phyloP scores from a whole-genome alignment of 2,113 vertebrate genomes.

The Naja naja region DNA sequence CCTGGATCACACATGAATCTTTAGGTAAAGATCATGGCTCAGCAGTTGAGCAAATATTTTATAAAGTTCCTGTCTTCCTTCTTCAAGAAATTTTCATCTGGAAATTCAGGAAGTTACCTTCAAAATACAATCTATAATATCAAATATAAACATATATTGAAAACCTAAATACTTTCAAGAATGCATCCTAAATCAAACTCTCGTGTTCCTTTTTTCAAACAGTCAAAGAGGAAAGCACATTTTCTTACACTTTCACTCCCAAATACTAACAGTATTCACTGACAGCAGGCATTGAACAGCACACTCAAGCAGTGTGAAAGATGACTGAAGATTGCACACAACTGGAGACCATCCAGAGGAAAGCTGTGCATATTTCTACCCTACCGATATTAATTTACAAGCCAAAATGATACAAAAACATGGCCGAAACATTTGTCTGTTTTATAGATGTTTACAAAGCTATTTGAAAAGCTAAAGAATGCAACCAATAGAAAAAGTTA shows the following conservation, averaged over 20 bases:
- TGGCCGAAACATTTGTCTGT: neutral
- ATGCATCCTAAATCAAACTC: neutral
- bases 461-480: slow-evolving; percentile 11
- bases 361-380: neutral
- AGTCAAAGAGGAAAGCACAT: neutral
- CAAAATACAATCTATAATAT: neutral
- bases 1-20: neutral
- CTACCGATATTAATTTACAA: slow-evolving; percentile 8
- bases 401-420: neutral
- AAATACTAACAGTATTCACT: neutral
- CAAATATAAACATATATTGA: neutral
- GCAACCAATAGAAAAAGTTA: slow-evolving; percentile 16
- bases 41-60: neutral
- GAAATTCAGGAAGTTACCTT: neutral
- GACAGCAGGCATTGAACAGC: neutral
- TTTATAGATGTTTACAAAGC: slow-evolving; percentile 2
- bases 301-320: neutral
- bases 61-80: neutral
- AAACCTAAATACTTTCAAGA: neutral
- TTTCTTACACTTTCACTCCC: neutral
- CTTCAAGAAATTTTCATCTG: neutral
- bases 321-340: neutral
- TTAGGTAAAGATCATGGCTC: neutral
- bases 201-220: neutral
- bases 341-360: neutral